Evolutionary conservation across 37 sponge, comb jelly and placozoan species (phyloP), one percentile per base, ranked within the genome.

Genomic region (Tethya wilhelma): DNA sequence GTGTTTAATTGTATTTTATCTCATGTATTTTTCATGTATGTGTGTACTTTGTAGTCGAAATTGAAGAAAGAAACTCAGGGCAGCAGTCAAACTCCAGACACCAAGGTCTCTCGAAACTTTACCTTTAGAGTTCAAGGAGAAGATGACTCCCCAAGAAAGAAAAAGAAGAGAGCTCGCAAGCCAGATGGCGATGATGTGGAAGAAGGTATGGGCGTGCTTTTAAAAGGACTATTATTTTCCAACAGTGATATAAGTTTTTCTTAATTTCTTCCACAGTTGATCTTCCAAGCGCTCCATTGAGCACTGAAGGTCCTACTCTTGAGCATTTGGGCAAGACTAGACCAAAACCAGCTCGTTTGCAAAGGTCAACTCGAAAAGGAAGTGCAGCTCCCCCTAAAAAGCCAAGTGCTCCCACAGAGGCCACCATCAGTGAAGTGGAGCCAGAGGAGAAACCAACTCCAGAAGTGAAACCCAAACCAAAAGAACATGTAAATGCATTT

Each of bases 261-360:
- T 59, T 59, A 23, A 23, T 29, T 23, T 7, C n/a, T 36, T 41
- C 17, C 25, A 33, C 53, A 78, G 84, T 89, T 73, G 79, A 65
- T 60, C 73, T 89, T 0, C 83, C 89, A 4, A 63, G 37, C n/a
- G 58, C n/a, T 3, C 87, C 87, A 17, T 40, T 87, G 60, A 38
- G 28, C 17, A 80, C 87, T 2, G 77, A 55, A 12, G 90, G 86
- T 14, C 87, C 87, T 2, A 59, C 73, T 25, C 78, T 90, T 11
- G 71, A 90, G 37, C 91, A 90, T 60, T 38, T 90, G 39, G 87
- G 77, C 2, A 90, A 90, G 73, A 55, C 71, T 0, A 45, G 91
- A 0, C 91, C 91, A 0, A 85, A 86, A 43, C 87, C 91, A 19
- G 77, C 82, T 4, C 77, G 91, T 14, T 14, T 79, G 65, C 87